Conservation (phyloP, 2,113 vertebrate genomes). For the Melierax canorus region DNA sequence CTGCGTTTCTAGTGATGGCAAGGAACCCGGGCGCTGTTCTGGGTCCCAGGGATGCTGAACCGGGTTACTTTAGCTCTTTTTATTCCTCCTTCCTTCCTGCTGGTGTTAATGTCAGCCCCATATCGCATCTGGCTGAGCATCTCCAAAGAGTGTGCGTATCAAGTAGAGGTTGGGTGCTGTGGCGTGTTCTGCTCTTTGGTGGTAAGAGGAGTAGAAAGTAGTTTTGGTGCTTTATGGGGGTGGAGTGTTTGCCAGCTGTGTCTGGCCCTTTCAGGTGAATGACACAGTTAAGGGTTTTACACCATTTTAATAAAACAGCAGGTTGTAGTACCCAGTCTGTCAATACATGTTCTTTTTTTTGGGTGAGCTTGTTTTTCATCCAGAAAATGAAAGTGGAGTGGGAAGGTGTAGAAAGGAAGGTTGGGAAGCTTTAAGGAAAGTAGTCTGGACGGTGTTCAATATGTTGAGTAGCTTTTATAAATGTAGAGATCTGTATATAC, state of each 20-base stretch:
- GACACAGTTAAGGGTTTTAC: not conserved
- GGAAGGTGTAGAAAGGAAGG: not conserved
- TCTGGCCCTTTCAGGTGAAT: not conserved
- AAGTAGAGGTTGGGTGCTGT: not conserved
- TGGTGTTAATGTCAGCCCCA: rapidly evolving
- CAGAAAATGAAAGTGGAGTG: not conserved
- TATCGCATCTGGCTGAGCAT: not conserved
- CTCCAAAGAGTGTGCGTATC: rapidly evolving
- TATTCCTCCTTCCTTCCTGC: not conserved
- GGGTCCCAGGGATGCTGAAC: rapidly evolving
- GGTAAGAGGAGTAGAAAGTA: not conserved
- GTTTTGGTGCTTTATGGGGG: not conserved
- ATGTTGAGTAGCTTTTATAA: not conserved
- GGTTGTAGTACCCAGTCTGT: rapidly evolving
- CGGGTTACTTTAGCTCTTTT: rapidly evolving
- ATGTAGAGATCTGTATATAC: rapidly evolving
- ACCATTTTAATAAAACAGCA: not conserved
- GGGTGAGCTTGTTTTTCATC: not conserved
- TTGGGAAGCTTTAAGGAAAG: not conserved
- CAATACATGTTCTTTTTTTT: rapidly evolving
- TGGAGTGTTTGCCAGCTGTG: not conserved
- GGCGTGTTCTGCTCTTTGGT: not conserved
- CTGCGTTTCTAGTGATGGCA: rapidly evolving
- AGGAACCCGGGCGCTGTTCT: not conserved
- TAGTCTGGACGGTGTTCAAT: rapidly evolving